Evolutionary conservation across 1,140 invertebrate species (phyloP), one percentile per base, ranked within the genome.

Genomic region (Drosophila azteca): DNA sequence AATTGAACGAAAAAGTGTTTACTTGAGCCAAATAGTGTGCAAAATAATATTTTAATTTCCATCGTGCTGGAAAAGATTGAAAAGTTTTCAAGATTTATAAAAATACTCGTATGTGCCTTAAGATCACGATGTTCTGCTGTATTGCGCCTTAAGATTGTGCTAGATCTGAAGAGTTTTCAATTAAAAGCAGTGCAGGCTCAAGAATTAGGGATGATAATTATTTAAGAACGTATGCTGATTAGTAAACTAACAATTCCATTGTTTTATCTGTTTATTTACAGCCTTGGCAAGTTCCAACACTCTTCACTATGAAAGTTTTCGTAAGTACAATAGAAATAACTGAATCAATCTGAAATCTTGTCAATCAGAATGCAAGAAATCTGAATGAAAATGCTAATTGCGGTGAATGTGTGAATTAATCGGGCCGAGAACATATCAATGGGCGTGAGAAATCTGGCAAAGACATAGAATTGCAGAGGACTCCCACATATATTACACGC

Each of bases 261-360:
- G 58, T 72, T 53, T 73, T 73, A 35, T 51, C 64, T 82, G 58
- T 87, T 68, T 82, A 54, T 63, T 88, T 88, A 55, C 79, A 88
- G 83, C 84, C 79, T 79, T 82, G 75, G 76, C 78, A 68, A 82
- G 51, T 55, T 53, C 62, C 64, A 77, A 71, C 59, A 67, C 70
- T 82, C 69, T 77, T 71, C 79, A 90, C 67, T 70, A 90, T 90
- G 88, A 90, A 90, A 90, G 73, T 90, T 81, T 90, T 90, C 67
- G 88, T 90, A 88, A 90, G 88, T 90, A 90, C 49, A 76, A 66
- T 64, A 51, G 44, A 39, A 24, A 45, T 55, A 71, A 8, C 24
- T 26, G 43, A 29, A 15, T 39, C 29, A 41, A 29, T 31, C 24
- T 6, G 3, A 48, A 46, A 26, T 41, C 29, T 29, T 13, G 22